These are phyloP conservation scores for Lasioglossum morio DNA, from an alignment of 2,888 invertebrate genomes.

Conservation along the genomic window DNA sequence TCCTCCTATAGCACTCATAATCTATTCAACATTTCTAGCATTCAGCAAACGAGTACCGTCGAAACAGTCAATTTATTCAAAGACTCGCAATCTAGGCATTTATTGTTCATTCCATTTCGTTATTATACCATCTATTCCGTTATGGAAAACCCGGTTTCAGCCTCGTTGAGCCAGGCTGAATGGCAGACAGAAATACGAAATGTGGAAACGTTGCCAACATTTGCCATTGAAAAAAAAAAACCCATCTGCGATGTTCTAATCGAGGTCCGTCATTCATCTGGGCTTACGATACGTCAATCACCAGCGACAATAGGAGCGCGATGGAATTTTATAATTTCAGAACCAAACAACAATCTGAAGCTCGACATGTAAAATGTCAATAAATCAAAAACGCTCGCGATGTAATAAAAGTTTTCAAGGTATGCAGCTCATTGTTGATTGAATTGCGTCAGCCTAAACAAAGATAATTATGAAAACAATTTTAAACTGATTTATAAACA, in stretches of 20 bases:
- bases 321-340: slow-evolving; percentile 7
- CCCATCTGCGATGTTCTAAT: neutral
- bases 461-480: neutral
- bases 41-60: neutral
- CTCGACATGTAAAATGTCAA: neutral
- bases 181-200: neutral
- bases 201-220: neutral
- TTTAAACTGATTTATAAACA: neutral
- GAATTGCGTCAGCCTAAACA: neutral
- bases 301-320: neutral
- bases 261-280: slow-evolving; percentile 5
- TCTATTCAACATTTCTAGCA: neutral
- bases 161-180: neutral
- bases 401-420: neutral
- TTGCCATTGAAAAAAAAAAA: neutral
- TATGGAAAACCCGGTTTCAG: neutral
- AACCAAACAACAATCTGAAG: neutral
- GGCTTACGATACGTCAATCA: slow-evolving; percentile 19
- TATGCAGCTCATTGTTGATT: neutral
- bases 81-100: neutral
- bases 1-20: neutral
- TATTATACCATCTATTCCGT: neutral
- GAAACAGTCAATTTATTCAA: neutral
- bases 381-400: neutral
- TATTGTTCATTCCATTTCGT: neutral